Conservation (phyloP, 2,888 invertebrate genomes). For the Microchrysa polita region DNA sequence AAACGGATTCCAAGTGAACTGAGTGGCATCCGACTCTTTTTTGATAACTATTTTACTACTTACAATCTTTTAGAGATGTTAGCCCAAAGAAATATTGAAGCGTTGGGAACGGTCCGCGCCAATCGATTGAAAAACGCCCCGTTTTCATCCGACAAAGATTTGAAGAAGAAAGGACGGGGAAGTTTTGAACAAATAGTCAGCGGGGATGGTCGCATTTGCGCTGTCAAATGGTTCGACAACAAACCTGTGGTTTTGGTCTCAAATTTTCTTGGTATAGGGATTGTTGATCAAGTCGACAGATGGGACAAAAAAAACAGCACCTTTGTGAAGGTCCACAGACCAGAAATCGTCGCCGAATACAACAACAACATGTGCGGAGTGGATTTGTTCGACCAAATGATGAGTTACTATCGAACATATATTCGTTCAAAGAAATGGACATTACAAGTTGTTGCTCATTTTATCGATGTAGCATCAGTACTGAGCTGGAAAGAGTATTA, state of each 20-base stretch:
- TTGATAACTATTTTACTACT: background rate
- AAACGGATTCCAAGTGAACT: background rate
- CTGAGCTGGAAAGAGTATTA: background rate
- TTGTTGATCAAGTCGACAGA: conserved; percentile 48
- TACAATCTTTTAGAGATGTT: background rate
- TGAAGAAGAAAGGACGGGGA: conserved; percentile 45
- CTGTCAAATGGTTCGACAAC: conserved; percentile 51
- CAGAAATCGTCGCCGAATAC: background rate
- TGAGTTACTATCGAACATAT: no score
- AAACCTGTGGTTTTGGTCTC: conserved; percentile 51
- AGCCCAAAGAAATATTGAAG: background rate
- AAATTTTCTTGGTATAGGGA: conserved; percentile 51
- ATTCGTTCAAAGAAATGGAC: no score
- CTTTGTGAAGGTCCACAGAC: background rate
- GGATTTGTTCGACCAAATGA: background rate
- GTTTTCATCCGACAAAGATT: conserved; percentile 39
- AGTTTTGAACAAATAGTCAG: conserved; percentile 43
- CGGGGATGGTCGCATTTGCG: no score
- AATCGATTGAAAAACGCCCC: conserved; percentile 44
- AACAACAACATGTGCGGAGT: background rate
- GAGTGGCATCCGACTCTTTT: background rate
- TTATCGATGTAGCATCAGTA: background rate
- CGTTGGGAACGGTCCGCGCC: conserved; percentile 47
- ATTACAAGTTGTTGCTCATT: no score
- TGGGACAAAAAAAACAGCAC: conserved; percentile 48